Conservation (phyloP, 2,797 vertebrate genomes). For the Antrozous pallidus region DNA sequence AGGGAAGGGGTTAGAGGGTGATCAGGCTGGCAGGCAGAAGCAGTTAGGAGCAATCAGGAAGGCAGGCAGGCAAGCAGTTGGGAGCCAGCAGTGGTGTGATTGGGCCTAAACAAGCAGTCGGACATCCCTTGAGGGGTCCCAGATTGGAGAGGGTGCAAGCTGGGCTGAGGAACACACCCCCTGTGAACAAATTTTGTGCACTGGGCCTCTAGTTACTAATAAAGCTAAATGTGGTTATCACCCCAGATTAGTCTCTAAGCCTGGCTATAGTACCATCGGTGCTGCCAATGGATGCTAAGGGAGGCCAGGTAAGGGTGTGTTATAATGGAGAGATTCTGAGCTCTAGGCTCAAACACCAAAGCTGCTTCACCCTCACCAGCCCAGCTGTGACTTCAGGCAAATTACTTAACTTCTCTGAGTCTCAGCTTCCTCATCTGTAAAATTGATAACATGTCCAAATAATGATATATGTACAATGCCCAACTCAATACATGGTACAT, state of each 20-base stretch:
- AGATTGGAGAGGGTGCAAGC: too few relatives aligned
- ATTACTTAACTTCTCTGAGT: not conserved
- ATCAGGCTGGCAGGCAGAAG: too few relatives aligned
- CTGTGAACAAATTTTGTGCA: too few relatives aligned
- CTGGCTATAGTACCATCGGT: not conserved
- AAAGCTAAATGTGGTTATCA: not conserved
- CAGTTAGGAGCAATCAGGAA: too few relatives aligned
- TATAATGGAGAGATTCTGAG: not conserved
- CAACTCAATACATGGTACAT: not conserved
- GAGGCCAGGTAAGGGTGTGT: not conserved
- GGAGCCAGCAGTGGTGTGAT: too few relatives aligned
- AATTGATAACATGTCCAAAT: not conserved
- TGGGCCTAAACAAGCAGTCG: too few relatives aligned
- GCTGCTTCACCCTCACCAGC: not conserved
- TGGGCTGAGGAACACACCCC: too few relatives aligned
- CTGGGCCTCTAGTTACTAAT: not conserved
- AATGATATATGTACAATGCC: not conserved
- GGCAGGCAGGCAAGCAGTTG: too few relatives aligned
- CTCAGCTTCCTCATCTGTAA: not conserved
- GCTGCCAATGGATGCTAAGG: not conserved
- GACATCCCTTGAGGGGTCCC: too few relatives aligned
- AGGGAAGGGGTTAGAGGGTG: too few relatives aligned
- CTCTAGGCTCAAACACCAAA: not conserved
- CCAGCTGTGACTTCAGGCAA: slow-evolving; percentile 6
- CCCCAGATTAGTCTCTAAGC: not conserved